Conservation (phyloP, 1,140 invertebrate species). For the Chionoecetes opilio region DNA sequence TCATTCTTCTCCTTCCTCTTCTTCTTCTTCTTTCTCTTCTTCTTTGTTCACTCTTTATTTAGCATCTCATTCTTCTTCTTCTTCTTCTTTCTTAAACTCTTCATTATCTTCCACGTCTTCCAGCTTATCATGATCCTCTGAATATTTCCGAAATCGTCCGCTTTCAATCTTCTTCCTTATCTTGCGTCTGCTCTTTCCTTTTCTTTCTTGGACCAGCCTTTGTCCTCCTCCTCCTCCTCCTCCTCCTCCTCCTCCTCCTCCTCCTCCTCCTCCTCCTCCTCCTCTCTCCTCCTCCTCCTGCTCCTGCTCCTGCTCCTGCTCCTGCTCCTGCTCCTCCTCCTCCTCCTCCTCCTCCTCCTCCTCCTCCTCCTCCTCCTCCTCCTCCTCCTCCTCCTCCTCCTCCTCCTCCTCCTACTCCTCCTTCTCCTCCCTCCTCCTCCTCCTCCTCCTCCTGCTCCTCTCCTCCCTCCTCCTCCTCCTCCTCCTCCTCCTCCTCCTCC, state of each 20-base stretch:
- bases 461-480: conserved; percentile 16
- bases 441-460: not conserved
- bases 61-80: no score
- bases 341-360: conserved; percentile 14
- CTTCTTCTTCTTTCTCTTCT: no score
- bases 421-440: not conserved
- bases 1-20: no score
- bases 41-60: no score
- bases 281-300: not conserved
- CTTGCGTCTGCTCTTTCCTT: not conserved
- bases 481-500: conserved; percentile 31
- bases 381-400: not conserved
- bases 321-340: no score
- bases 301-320: no score
- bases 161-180: not conserved
- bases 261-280: not conserved
- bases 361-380: conserved; percentile 35
- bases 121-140: not conserved
- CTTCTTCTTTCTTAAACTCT: no score
- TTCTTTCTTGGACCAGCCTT: not conserved
- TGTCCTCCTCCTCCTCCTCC: conserved; percentile 5
- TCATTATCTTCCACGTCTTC: no score
- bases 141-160: not conserved
- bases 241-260: conserved; percentile 23
- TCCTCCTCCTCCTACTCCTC: not conserved